Evolutionary conservation across 1,140 invertebrate species (phyloP), one percentile per base, ranked within the genome.

Genomic region (Leptestheria dahalacensis): DNA sequence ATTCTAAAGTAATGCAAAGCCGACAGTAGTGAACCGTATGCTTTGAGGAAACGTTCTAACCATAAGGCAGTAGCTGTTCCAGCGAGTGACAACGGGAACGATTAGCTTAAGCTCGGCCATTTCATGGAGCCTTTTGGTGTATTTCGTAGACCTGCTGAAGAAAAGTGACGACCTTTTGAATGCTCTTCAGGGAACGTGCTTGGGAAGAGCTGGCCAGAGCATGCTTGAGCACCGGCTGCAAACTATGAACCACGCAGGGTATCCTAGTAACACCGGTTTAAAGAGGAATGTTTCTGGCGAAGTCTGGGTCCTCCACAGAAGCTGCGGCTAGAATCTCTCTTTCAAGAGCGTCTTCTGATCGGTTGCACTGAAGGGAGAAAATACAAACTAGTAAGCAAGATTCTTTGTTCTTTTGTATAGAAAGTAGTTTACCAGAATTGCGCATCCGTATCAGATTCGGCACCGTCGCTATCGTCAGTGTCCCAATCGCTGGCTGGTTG

Each of bases 161-260:
- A 54, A n/a, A 54, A n/a, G 52, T 25, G 9, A 54, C 52, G 9
- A 54, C 52, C n/a, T 54, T 54, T 25, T 54, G 25, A 9, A 54
- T 25, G 23, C 24, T 18, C n/a, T 54, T 29, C 15, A 54, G 25
- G 23, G 24, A n/a, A 11, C 15, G n/a, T 24, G 26, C 10, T 25
- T 54, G 52, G 15, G 18, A n/a, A 20, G 24, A 54, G n/a, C 11
- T 10, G 9, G 23, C 9, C 15, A 54, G 10, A 6, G 52, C 52
- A 29, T 54, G 20, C 29, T 54, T 54, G 18, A 54, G 29, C n/a
- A 54, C 52, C 52, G 26, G 24, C 3, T 54, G 52, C 9, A 54
- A n/a, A 24, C n/a, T 54, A n/a, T n/a, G 52, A 10, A 54, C 29
- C 15, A 54, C 24, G 29, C 52, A 54, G 52, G 52, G 24, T 18